A percentile compares a stretch with the other conserved stretches of the same genome.
These are phyloP conservation scores for Scaptomyza flava DNA, from an alignment of 2,888 invertebrate species.

Conservation along the genomic window DNA sequence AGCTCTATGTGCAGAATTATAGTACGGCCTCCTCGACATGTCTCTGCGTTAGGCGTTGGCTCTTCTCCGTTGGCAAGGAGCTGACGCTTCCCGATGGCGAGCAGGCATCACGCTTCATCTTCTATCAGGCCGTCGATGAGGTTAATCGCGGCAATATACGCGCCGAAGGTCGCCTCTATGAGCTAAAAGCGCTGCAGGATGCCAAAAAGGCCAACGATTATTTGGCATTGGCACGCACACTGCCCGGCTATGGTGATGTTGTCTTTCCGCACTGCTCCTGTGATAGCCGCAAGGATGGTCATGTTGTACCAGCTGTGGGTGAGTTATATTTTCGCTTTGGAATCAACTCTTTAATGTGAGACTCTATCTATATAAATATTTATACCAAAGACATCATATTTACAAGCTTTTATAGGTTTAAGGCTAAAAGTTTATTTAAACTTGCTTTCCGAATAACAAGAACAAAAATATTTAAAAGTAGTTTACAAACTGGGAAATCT, in stretches of 20 bases:
- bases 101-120: slow-evolving; percentile 92
- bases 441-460: no score
- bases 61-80: slow-evolving; percentile 90
- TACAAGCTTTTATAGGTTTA: no score
- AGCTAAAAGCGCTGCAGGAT: slow-evolving; percentile 97
- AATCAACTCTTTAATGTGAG: no score
- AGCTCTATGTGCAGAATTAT: slow-evolving; percentile 99
- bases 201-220: slow-evolving; percentile 94
- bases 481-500: no score
- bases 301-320: slow-evolving; percentile 91
- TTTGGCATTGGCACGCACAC: slow-evolving; percentile 91
- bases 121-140: slow-evolving; percentile 97
- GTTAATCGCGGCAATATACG: slow-evolving; percentile 96
- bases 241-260: slow-evolving; percentile 97
- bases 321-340: slow-evolving; percentile 68
- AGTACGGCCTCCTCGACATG: slow-evolving; percentile 98
- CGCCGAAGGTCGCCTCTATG: slow-evolving; percentile 96
- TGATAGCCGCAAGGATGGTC: slow-evolving; percentile 95
- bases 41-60: slow-evolving; percentile 94
- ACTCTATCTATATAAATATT: no score
- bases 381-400: no score
- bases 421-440: no score
- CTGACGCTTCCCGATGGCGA: slow-evolving; percentile 88
- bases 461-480: no score
- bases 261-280: slow-evolving; percentile 97